phyloP scores from a whole-genome alignment of 2,888 invertebrate species.

The Tachina grossa region DNA sequence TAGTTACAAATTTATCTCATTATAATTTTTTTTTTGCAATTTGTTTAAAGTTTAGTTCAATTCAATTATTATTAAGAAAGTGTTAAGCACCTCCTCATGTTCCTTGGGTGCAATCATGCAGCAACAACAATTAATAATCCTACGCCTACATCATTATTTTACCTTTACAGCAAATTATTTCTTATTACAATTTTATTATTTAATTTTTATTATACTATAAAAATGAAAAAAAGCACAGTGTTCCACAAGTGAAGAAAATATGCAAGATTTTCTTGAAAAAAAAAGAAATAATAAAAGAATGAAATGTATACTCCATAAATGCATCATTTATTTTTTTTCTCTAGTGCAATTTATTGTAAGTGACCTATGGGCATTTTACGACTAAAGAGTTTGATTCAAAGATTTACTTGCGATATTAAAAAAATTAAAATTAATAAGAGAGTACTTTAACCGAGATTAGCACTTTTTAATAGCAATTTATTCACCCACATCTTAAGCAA shows the following conservation, averaged over 20 bases:
- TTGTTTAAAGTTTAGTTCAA: background rate
- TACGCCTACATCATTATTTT: slow-evolving; percentile 38
- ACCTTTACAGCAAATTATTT: slow-evolving; percentile 15
- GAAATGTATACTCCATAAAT: too few relatives aligned
- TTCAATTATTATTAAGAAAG: background rate
- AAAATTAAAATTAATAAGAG: too few relatives aligned
- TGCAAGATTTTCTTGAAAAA: too few relatives aligned
- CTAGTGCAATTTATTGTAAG: too few relatives aligned
- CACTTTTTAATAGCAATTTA: too few relatives aligned
- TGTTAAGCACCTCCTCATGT: slow-evolving; percentile 20
- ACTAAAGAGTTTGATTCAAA: too few relatives aligned
- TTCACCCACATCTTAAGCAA: too few relatives aligned
- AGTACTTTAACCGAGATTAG: too few relatives aligned
- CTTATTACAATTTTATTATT: background rate
- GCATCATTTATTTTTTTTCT: too few relatives aligned
- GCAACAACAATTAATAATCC: slow-evolving; percentile 38
- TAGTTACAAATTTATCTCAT: background rate
- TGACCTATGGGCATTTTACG: too few relatives aligned
- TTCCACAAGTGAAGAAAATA: background rate
- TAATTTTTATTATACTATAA: background rate
- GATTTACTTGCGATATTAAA: too few relatives aligned
- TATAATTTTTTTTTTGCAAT: background rate
- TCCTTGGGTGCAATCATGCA: slow-evolving; percentile 10
- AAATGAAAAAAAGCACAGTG: background rate
- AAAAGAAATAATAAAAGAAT: too few relatives aligned